These are phyloP conservation scores for Grammomys dolichurus DNA, from an alignment of 2,113 vertebrate genomes.

Conservation along the genomic window DNA sequence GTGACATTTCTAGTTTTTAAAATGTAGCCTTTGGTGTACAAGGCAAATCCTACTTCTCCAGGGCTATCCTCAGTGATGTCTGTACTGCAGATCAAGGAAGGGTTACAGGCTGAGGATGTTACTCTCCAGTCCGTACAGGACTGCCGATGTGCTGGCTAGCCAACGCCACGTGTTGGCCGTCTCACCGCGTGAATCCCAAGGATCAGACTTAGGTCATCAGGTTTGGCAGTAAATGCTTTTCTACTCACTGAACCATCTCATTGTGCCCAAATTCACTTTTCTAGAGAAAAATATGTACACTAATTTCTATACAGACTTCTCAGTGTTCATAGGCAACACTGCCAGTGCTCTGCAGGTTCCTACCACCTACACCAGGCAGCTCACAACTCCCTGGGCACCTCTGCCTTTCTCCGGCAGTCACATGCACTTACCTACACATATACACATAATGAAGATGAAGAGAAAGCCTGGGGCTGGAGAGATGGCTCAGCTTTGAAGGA, in stretches of 20 bases:
- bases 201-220: not conserved
- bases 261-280: not conserved
- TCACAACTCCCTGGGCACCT: not conserved
- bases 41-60: not conserved
- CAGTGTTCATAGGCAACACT: not conserved
- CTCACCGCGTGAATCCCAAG: not conserved
- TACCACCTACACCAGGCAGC: too few species aligned
- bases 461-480: not conserved
- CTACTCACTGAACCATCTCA: not conserved
- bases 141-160: not conserved
- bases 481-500: not conserved
- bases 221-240: not conserved
- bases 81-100: not conserved
- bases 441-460: not conserved
- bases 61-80: not conserved
- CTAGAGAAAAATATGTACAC: not conserved
- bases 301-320: not conserved
- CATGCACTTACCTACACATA: not conserved
- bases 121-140: rapidly evolving
- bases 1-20: not conserved
- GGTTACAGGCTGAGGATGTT: not conserved
- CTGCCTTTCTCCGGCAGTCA: not conserved
- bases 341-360: not conserved
- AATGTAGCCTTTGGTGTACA: not conserved
- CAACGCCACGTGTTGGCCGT: not conserved